phyloP scores from a whole-genome alignment of 2,113 vertebrate genomes.

The Lycaon pictus region DNA sequence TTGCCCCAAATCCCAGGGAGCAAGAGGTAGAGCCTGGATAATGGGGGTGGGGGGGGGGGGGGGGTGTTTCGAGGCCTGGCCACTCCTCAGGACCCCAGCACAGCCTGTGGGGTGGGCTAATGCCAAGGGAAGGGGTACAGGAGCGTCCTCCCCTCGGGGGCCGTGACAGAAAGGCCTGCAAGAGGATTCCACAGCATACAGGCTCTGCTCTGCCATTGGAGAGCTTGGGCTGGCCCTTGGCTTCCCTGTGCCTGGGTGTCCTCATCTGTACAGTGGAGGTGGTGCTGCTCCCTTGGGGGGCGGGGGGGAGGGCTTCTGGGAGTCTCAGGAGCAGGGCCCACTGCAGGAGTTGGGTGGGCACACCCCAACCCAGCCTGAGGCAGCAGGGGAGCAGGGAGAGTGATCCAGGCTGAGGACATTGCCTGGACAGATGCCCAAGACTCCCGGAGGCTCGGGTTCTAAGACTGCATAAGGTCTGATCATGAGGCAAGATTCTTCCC shows the following conservation, averaged over 20 bases:
- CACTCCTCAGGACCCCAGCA: background rate
- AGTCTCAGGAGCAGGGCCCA: background rate
- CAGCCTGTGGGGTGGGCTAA: background rate
- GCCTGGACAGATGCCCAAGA: too few relatives aligned
- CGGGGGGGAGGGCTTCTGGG: too few relatives aligned
- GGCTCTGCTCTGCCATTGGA: background rate
- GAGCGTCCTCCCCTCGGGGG: background rate
- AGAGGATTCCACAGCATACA: background rate
- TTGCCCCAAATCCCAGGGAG: background rate
- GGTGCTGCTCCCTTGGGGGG: background rate
- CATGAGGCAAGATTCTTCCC: background rate
- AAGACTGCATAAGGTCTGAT: background rate
- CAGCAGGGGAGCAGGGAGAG: background rate
- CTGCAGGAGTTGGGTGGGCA: background rate
- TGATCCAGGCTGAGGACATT: background rate
- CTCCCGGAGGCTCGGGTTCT: background rate
- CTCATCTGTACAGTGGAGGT: fast-evolving
- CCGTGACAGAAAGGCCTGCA: background rate
- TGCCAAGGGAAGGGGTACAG: too few relatives aligned
- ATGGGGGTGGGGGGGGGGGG: fast-evolving
- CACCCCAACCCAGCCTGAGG: background rate
- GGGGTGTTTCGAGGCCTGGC: background rate
- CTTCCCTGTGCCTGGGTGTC: background rate
- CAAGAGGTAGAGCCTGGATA: too few relatives aligned
- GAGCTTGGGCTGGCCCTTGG: background rate